Percentiles rank a stretch among this genome's conserved stretches.
Evolutionary conservation across 2,888 invertebrate species (phyloP).

Genomic region (Cetonia aurata): DNA sequence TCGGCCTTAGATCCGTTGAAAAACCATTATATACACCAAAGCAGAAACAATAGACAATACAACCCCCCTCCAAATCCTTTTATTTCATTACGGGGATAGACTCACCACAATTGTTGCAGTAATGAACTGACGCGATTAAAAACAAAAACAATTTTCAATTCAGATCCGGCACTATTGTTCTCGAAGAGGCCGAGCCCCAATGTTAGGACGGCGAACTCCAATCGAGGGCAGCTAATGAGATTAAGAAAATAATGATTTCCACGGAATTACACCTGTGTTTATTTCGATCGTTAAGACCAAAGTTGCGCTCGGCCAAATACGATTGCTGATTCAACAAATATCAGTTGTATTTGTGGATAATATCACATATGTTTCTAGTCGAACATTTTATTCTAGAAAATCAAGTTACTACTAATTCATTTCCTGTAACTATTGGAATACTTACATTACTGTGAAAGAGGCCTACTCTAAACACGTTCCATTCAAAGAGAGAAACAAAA

Average conservation of each 20-base stretch:
- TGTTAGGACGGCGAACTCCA: conserved; percentile 14
- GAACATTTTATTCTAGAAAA: too few species aligned
- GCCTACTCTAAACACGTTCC: neutral
- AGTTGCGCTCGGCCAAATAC: too few species aligned
- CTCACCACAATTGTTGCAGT: conserved; percentile 6
- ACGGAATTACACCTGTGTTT: conserved; percentile 3
- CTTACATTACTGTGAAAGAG: too few species aligned
- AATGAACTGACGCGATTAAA: conserved; percentile 28
- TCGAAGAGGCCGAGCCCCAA: conserved; percentile 5
- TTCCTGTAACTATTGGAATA: too few species aligned
- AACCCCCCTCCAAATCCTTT: neutral
- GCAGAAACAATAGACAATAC: conserved; percentile 6
- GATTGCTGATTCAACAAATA: too few species aligned
- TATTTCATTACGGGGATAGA: conserved; percentile 10
- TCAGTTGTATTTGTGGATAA: too few species aligned
- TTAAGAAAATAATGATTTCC: conserved; percentile 33
- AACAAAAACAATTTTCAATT: conserved; percentile 29
- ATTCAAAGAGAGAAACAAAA: neutral
- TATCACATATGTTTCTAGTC: too few species aligned
- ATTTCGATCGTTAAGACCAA: neutral
- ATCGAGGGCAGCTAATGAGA: conserved; percentile 20
- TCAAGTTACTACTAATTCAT: too few species aligned
- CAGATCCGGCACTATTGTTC: conserved; percentile 2
- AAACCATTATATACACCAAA: neutral
- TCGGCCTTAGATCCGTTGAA: neutral